A percentile compares a stretch with the other conserved stretches of the same genome.
Conservation (phyloP, 30 jellyfish, hydroid and myxozoan species). For the Chrysaora quinquecirrha region DNA sequence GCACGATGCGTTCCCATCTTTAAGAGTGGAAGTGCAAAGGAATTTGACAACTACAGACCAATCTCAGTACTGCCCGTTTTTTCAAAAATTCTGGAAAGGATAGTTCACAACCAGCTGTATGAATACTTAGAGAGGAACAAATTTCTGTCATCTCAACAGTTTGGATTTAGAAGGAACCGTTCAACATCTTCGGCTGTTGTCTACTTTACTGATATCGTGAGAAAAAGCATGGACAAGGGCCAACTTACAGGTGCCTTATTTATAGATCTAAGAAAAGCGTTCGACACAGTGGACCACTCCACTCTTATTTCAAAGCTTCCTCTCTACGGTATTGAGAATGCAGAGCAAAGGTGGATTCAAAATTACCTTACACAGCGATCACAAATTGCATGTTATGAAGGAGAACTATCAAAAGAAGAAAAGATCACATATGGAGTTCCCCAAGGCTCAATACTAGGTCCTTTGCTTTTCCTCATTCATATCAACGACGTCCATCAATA, state of each 20-base stretch:
- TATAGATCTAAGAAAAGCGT: slow-evolving; percentile 53
- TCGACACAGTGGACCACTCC: slow-evolving; percentile 68
- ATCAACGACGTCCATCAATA: slow-evolving; percentile 50
- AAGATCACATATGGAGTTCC: slow-evolving; percentile 56
- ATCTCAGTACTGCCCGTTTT: slow-evolving; percentile 56
- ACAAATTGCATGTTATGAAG: slow-evolving; percentile 50
- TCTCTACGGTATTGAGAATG: slow-evolving; percentile 31
- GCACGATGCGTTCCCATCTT: slow-evolving; percentile 71
- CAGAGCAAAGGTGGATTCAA: slow-evolving; percentile 35
- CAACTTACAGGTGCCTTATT: slow-evolving; percentile 59
- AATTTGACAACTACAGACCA: slow-evolving; percentile 75
- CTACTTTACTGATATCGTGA: slow-evolving; percentile 53
- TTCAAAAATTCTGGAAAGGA: slow-evolving; percentile 61
- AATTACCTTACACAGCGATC: slow-evolving; percentile 36
- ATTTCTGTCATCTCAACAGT: slow-evolving; percentile 66
- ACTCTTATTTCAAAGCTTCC: slow-evolving; percentile 30
- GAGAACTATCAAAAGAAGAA: slow-evolving; percentile 26
- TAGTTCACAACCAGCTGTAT: slow-evolving; percentile 61
- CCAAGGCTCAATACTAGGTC: slow-evolving; percentile 65
- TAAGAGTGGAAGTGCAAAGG: slow-evolving; percentile 63
- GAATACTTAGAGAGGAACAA: slow-evolving; percentile 38
- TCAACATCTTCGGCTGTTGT: slow-evolving; percentile 64
- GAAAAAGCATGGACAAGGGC: slow-evolving; percentile 68
- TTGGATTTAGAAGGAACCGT: slow-evolving; percentile 61
- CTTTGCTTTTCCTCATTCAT: slow-evolving; percentile 30